A percentile compares a stretch with the other conserved stretches of the same genome.
phyloP scores from a whole-genome alignment of 2,888 invertebrate genomes.

The Slavum lentiscoides region DNA sequence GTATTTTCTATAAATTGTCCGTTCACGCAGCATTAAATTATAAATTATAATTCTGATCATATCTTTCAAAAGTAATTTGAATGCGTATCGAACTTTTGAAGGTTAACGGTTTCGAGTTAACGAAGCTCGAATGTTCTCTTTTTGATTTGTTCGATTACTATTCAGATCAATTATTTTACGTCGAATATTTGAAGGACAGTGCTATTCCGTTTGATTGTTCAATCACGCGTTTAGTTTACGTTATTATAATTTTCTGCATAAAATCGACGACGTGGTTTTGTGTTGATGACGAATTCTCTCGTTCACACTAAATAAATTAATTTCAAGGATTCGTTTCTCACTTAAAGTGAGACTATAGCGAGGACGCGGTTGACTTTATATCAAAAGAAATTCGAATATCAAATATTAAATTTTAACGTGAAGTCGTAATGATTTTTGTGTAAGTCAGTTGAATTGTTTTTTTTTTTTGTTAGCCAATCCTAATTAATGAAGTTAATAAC shows the following conservation, averaged over 20 bases:
- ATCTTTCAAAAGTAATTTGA: not conserved
- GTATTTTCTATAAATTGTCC: not conserved
- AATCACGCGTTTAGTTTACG: not conserved
- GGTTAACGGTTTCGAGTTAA: not conserved
- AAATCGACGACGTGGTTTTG: constrained; percentile 22
- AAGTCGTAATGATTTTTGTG: too few species aligned
- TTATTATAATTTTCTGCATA: not conserved
- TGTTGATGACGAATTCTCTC: not conserved
- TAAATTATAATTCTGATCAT: not conserved
- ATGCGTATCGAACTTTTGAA: not conserved
- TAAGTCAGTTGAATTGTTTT: too few species aligned
- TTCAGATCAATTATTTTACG: not conserved
- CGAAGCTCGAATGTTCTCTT: not conserved
- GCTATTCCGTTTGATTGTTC: not conserved
- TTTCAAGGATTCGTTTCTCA: constrained; percentile 35
- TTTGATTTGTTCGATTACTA: not conserved
- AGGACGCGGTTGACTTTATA: constrained; percentile 2
- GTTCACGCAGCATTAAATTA: not conserved
- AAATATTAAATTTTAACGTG: too few species aligned
- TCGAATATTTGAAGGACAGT: constrained; percentile 5
- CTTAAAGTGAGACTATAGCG: constrained; percentile 2
- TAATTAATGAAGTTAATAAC: too few species aligned
- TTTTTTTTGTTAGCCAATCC: not conserved
- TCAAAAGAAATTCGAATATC: constrained; percentile 24
- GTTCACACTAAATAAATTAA: not conserved